phyloP scores from a whole-genome alignment of 2,888 invertebrate species.

The Cremastobaeus sp. region DNA sequence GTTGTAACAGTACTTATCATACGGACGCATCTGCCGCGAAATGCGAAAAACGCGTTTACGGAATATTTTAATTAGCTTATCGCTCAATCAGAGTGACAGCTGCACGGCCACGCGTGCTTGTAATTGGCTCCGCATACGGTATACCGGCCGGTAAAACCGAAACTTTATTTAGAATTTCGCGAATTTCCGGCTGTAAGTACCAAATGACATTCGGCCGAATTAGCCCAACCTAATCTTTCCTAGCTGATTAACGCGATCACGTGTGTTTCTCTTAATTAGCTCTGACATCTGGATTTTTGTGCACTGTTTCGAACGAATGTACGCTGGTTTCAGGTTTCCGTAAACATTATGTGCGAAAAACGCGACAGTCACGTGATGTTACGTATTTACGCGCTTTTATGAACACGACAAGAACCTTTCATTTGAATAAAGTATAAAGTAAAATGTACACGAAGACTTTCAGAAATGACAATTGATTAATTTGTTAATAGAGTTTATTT shows the following conservation, averaged over 20 bases:
- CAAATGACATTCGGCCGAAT: constrained; percentile 43
- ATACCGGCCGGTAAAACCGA: constrained; percentile 44
- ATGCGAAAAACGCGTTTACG: constrained; percentile 67
- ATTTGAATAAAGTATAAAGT: too few species aligned
- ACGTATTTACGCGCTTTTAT: too few species aligned
- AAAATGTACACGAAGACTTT: too few species aligned
- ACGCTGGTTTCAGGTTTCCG: too few species aligned
- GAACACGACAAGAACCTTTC: too few species aligned
- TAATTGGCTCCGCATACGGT: constrained; percentile 70
- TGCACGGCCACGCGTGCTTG: constrained; percentile 74
- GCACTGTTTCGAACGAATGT: too few species aligned
- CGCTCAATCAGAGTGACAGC: constrained; percentile 75
- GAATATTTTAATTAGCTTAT: constrained; percentile 78
- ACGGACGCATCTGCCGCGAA: constrained; percentile 70
- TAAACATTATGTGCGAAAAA: too few species aligned
- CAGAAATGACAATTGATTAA: too few species aligned
- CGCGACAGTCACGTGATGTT: too few species aligned
- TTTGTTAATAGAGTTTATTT: too few species aligned
- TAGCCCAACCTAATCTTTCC: constrained; percentile 22
- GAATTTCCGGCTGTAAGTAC: constrained; percentile 48
- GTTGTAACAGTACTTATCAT: constrained; percentile 65
- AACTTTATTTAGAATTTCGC: constrained; percentile 59
- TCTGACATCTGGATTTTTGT: constrained; percentile 20
- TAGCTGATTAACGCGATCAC: constrained; percentile 19
- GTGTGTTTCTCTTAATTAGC: constrained; percentile 14